Evolutionary conservation across 2,888 invertebrate species (phyloP).

Genomic region (Andrena haemorrhoa): DNA sequence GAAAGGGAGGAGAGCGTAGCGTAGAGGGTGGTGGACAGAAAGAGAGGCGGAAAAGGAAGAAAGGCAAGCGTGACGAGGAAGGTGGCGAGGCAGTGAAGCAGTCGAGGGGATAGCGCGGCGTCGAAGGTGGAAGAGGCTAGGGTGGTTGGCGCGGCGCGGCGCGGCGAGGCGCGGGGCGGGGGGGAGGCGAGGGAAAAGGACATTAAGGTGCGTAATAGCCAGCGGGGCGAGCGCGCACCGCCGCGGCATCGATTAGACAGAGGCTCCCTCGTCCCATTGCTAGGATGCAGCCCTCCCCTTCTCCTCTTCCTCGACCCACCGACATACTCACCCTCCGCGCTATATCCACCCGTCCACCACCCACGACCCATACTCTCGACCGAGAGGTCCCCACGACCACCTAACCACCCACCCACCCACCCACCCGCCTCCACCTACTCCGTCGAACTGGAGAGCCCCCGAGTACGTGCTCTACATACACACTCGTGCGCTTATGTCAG

Average conservation of each 20-base stretch:
- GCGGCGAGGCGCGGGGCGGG: constrained; percentile 62
- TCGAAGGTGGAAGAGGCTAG: constrained; percentile 71
- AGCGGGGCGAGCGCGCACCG: constrained; percentile 84
- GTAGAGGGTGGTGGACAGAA: constrained; percentile 24
- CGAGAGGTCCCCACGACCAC: constrained; percentile 74
- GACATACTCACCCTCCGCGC: constrained; percentile 64
- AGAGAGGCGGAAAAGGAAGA: constrained; percentile 51
- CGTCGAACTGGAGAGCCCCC: constrained; percentile 81
- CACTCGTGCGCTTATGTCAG: constrained; percentile 81
- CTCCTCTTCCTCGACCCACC: constrained; percentile 64
- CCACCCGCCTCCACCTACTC: constrained; percentile 74
- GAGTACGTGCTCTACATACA: constrained; percentile 84
- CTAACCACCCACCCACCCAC: constrained; percentile 62
- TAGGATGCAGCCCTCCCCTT: constrained; percentile 77
- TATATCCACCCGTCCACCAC: constrained; percentile 65
- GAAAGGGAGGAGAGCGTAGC: constrained; percentile 19
- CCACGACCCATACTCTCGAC: constrained; percentile 65
- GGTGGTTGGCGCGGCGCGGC: constrained; percentile 64
- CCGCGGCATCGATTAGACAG: constrained; percentile 85
- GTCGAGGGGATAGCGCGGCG: constrained; percentile 49
- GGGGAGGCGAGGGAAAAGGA: constrained; percentile 79
- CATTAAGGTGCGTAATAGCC: constrained; percentile 85
- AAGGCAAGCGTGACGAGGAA: constrained; percentile 51
- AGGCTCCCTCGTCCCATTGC: constrained; percentile 80
- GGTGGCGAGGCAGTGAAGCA: constrained; percentile 53